Evolutionary conservation across 2,797 vertebrate genomes (phyloP), one percentile per base, ranked within the genome.

Genomic region (Pseudomugil gertrudae): DNA sequence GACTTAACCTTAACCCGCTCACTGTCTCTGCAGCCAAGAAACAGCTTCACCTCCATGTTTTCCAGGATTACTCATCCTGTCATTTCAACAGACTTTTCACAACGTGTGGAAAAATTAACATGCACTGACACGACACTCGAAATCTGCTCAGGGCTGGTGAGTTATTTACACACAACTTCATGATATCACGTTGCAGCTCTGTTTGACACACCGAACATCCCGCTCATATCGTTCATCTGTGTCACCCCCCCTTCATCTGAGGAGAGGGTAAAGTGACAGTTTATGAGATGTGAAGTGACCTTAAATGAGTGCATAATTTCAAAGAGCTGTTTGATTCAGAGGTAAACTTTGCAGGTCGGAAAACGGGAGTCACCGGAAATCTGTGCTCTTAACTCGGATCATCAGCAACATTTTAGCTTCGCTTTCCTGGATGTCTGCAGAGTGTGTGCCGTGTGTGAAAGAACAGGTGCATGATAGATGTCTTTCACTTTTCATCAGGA

Each of bases 141-240:
- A 45, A 47, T 21, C 8, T 17, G 26, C 19, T 57, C 0, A 26
- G 38, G 24, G 40, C 54, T 35, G n/a, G 51, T 10, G 10, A 19
- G 14, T 4, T 17, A 15, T 45, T 47, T 6, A 47, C 58, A 23
- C 36, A 55, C 33, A 54, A 23, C 32, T n/a, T 32, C 27, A 19
- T 29, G 32, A 56, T 29, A 52, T 60, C 50, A 35, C 36, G 17
- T 17, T 21, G 40, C 40, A 69, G 62, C 45, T 48, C 60, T 55
- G 57, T 47, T 29, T 21, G 2, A 63, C 62, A 63, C 30, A 38
- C 3, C 67, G 40, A 17, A 52, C 26, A 17, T 40, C 52, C 43
- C 17, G 55, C 50, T 64, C 36, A 13, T 6, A 30, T 69, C 81
- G 51, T 26, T 80, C 14, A 72, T 63, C 50, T 17, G 47, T 62